These are phyloP conservation scores for Cladorhizidae sp. DNA, from an alignment of 37 sponge, comb jelly and placozoan species.

Conservation along the genomic window DNA sequence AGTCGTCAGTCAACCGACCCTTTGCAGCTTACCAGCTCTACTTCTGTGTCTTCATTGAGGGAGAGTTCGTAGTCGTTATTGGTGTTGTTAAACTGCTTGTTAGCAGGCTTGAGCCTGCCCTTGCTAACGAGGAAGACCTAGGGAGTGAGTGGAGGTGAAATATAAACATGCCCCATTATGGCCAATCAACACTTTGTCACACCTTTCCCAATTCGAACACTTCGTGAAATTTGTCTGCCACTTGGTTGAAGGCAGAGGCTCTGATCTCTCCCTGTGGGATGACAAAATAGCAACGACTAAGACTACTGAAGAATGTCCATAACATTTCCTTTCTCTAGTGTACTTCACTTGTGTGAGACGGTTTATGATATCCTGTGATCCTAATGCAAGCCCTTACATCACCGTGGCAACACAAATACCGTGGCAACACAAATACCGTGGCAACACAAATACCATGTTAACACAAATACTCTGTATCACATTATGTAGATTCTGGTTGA, in stretches of 20 bases:
- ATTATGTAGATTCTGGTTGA: no score
- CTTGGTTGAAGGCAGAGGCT: slow-evolving; percentile 84
- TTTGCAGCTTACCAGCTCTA: slow-evolving; percentile 63
- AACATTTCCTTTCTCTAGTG: no score
- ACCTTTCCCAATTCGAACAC: slow-evolving; percentile 80
- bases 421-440: no score
- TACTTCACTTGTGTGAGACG: no score
- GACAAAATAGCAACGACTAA: no score
- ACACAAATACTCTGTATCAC: no score
- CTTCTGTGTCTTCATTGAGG: slow-evolving; percentile 68
- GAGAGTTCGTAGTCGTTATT: slow-evolving; percentile 92
- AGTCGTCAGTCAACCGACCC: not conserved
- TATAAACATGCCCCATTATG: no score
- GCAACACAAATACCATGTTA: no score
- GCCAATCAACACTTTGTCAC: not conserved
- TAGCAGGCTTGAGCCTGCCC: slow-evolving; percentile 83
- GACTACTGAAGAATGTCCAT: no score
- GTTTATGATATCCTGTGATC: no score
- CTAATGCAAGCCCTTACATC: no score
- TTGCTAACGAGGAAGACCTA: slow-evolving; percentile 81
- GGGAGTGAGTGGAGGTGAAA: not conserved
- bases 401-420: no score
- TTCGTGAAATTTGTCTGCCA: slow-evolving; percentile 68
- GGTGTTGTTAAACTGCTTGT: slow-evolving; percentile 80
- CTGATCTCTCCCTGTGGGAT: slow-evolving; percentile 75